A percentile compares a stretch with the other conserved stretches of the same genome.
These are phyloP conservation scores for Porites evermanni DNA, from an alignment of 92 coral and sea anemone species.

Conservation along the genomic window DNA sequence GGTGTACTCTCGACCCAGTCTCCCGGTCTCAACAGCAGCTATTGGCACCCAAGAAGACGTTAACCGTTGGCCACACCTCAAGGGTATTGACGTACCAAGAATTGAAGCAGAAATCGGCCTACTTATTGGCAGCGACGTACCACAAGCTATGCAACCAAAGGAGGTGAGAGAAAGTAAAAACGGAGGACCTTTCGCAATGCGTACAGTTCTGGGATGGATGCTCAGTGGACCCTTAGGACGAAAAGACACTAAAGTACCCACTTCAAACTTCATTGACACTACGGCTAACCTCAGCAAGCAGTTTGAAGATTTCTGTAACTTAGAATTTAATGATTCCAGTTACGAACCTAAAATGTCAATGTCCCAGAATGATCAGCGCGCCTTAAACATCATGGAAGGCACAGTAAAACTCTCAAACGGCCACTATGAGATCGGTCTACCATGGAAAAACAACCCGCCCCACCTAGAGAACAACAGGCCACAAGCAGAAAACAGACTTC, in stretches of 20 bases:
- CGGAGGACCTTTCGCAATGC: slow-evolving; percentile 43
- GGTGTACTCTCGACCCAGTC: slow-evolving; percentile 49
- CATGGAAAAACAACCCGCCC: too few relatives aligned
- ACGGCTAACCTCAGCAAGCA: slow-evolving; percentile 25
- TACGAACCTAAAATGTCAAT: slow-evolving; percentile 32
- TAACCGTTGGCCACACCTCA: slow-evolving; percentile 44
- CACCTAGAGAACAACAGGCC: too few relatives aligned
- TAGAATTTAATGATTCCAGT: slow-evolving; percentile 53
- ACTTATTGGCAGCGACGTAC: slow-evolving; percentile 64
- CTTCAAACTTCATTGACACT: slow-evolving; percentile 41
- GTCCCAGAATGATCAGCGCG: too few relatives aligned
- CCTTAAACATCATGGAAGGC: too few relatives aligned
- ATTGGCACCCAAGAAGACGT: slow-evolving; percentile 48
- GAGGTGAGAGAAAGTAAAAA: too few relatives aligned
- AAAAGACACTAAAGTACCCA: not conserved
- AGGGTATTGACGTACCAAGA: slow-evolving; percentile 18
- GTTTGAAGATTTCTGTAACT: slow-evolving; percentile 55
- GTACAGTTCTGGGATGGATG: slow-evolving; percentile 53
- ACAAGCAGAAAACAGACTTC: too few relatives aligned
- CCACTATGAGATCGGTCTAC: too few relatives aligned
- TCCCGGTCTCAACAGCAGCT: not conserved
- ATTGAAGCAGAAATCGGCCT: slow-evolving; percentile 57
- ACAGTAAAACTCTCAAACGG: too few relatives aligned
- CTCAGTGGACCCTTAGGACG: slow-evolving; percentile 59
- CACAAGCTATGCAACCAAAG: slow-evolving; percentile 11